These are phyloP conservation scores for Drosophila mayri DNA, from an alignment of 1,140 invertebrate genomes.

Conservation along the genomic window DNA sequence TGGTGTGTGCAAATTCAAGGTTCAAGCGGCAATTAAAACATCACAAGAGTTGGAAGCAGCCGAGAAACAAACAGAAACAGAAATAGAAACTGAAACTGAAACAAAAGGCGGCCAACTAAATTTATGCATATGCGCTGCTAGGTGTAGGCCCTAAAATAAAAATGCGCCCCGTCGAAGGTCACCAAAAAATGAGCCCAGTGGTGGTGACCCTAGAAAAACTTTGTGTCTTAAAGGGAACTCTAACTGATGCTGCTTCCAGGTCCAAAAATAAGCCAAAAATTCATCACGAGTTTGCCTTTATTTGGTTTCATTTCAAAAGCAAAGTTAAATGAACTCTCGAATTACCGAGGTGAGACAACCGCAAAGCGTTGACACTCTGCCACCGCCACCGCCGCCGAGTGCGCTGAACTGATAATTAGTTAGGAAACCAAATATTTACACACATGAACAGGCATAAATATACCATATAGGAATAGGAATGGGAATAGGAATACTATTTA, in stretches of 20 bases:
- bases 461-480: constrained; percentile 24
- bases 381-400: constrained; percentile 38
- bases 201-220: constrained; percentile 7
- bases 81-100: constrained; percentile 46
- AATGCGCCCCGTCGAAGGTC: constrained; percentile 56
- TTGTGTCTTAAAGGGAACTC: neutral
- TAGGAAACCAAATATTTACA: constrained; percentile 80
- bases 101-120: constrained; percentile 45
- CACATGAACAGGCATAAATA: constrained; percentile 62
- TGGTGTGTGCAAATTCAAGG: constrained; percentile 71
- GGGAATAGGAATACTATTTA: constrained; percentile 13
- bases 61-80: constrained; percentile 37
- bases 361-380: constrained; percentile 59
- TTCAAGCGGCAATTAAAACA: constrained; percentile 70
- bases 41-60: constrained; percentile 40
- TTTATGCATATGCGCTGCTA: constrained; percentile 29
- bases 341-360: constrained; percentile 34
- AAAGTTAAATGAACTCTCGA: constrained; percentile 77
- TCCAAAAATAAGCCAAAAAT: constrained; percentile 40
- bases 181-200: constrained; percentile 26
- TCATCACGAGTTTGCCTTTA: constrained; percentile 26
- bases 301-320: constrained; percentile 57
- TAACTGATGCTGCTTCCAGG: constrained; percentile 27
- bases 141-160: constrained; percentile 15
- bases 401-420: constrained; percentile 84